Conservation (phyloP, 2,113 vertebrate genomes). For the Nerophis ophidion region DNA sequence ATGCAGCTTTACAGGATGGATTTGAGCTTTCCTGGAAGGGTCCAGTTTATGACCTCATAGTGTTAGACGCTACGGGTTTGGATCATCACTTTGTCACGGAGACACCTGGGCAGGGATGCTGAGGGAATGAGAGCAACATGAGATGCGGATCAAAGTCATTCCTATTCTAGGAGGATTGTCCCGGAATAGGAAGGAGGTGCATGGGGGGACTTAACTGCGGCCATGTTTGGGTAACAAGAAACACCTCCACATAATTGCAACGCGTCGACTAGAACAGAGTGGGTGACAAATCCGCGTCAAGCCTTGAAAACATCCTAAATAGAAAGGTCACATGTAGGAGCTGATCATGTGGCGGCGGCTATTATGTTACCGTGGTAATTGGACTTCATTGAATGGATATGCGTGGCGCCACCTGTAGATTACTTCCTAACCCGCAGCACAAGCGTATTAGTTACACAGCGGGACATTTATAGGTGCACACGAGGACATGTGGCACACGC, state of each 20-base stretch:
- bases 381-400: conserved; percentile 54
- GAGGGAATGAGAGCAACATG: conserved; percentile 23
- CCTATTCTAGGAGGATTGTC: conserved; percentile 26
- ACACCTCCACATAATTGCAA: conserved; percentile 16
- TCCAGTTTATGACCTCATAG: conserved; percentile 55
- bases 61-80: conserved; percentile 52
- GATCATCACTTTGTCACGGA: conserved; percentile 31
- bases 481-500: conserved; percentile 43
- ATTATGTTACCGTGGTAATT: conserved; percentile 62
- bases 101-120: conserved; percentile 5
- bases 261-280: conserved; percentile 29
- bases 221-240: neutral
- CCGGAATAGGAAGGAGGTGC: conserved; percentile 1
- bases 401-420: conserved; percentile 69
- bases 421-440: conserved; percentile 42
- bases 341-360: conserved; percentile 43
- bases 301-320: conserved; percentile 51
- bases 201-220: neutral
- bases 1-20: conserved; percentile 41
- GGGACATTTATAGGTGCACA: conserved; percentile 56
- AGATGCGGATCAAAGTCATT: conserved; percentile 30
- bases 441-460: conserved; percentile 59
- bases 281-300: conserved; percentile 33
- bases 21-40: conserved; percentile 65
- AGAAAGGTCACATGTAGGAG: conserved; percentile 49